These are phyloP conservation scores for Siniperca undulata DNA, from an alignment of 2,797 vertebrate species.

Conservation along the genomic window DNA sequence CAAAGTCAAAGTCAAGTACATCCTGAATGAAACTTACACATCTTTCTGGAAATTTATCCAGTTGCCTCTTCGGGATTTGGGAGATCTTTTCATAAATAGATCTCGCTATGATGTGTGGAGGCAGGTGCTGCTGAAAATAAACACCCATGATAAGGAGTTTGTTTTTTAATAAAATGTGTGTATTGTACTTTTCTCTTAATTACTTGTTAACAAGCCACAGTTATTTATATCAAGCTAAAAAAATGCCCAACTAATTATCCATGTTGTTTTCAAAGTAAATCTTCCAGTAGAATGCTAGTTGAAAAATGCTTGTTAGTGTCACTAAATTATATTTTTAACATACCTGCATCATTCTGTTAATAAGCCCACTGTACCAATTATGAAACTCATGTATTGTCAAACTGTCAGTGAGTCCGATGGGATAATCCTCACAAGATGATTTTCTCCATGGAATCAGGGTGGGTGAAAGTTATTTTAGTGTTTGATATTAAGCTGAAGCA, in stretches of 20 bases:
- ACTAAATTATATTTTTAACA: constrained; percentile 15
- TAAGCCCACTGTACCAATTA: not conserved
- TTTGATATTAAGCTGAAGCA: not conserved
- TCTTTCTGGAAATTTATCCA: not conserved
- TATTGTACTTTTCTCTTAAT: constrained; percentile 24
- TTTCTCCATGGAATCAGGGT: not conserved
- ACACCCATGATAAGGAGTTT: constrained; percentile 10
- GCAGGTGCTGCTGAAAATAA: constrained; percentile 15
- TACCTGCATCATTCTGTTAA: not conserved
- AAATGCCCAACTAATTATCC: constrained; percentile 23
- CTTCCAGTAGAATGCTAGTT: constrained; percentile 22
- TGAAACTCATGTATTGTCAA: not conserved
- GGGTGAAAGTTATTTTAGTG: not conserved
- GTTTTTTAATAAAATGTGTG: not conserved
- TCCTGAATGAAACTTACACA: constrained; percentile 28
- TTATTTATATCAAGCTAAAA: constrained; percentile 19
- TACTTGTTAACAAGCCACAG: not conserved
- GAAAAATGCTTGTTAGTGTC: constrained; percentile 11
- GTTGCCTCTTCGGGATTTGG: not conserved
- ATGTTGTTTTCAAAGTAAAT: constrained; percentile 32
- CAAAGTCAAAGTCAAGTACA: constrained; percentile 66
- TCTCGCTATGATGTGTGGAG: not conserved
- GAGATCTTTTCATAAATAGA: constrained; percentile 9
- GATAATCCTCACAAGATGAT: not conserved
- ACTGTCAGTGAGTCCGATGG: not conserved